Conservation (phyloP, 2,113 vertebrate species). For the Aegithalos caudatus region DNA sequence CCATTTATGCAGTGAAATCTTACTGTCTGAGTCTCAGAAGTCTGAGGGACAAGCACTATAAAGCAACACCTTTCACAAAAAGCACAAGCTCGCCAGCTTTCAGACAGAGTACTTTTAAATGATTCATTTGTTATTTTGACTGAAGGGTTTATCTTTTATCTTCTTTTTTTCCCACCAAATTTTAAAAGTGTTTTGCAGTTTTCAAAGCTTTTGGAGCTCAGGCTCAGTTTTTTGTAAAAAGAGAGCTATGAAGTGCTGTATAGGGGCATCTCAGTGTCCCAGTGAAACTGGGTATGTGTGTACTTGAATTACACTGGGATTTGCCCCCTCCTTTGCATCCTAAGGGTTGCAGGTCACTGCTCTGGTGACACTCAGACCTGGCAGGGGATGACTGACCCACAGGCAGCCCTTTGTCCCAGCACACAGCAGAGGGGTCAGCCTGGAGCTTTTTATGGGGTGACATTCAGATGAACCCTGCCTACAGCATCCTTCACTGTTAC, state of each 20-base stretch:
- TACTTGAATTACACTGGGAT: background rate
- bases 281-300: accelerated
- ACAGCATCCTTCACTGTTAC: background rate
- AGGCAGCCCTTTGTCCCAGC: background rate
- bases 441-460: background rate
- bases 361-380: background rate
- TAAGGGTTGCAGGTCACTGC: background rate
- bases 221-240: background rate
- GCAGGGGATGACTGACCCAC: background rate
- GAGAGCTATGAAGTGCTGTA: background rate
- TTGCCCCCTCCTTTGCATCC: background rate
- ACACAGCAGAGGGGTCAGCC: background rate
- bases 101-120: background rate
- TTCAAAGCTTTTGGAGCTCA: background rate
- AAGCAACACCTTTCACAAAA: background rate
- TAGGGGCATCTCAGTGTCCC: background rate
- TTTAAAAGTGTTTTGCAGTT: background rate
- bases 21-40: background rate
- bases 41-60: background rate
- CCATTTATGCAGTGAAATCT: background rate
- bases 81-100: background rate
- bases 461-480: background rate
- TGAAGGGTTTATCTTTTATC: background rate
- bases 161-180: background rate
- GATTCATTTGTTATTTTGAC: background rate